These are phyloP conservation scores for Panurus biarmicus DNA, from an alignment of 2,113 vertebrate species.

Conservation along the genomic window DNA sequence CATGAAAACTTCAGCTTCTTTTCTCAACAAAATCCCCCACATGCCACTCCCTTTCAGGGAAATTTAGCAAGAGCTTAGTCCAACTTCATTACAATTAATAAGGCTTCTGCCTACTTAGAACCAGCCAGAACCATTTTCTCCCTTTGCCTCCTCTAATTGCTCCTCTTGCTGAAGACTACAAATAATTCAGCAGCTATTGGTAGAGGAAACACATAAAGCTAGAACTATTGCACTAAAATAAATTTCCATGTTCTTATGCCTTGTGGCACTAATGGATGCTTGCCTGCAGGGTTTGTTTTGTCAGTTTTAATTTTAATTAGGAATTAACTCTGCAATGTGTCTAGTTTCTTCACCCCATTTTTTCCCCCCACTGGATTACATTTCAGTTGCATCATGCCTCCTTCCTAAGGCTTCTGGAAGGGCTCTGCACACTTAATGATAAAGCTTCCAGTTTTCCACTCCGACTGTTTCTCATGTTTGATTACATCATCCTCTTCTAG, in stretches of 20 bases:
- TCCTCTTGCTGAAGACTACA: slow-evolving; percentile 10
- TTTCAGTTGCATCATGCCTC: background rate
- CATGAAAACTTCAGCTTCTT: background rate
- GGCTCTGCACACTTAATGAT: background rate
- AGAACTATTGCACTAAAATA: background rate
- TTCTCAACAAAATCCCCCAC: background rate
- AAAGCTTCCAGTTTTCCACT: background rate
- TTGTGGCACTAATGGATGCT: slow-evolving; percentile 29
- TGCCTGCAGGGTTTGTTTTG: slow-evolving; percentile 40
- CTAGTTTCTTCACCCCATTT: background rate
- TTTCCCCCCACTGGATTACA: background rate
- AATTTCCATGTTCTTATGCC: slow-evolving; percentile 34
- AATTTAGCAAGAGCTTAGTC: background rate
- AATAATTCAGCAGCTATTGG: slow-evolving; percentile 23
- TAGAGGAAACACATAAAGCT: slow-evolving; percentile 18
- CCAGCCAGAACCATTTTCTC: background rate
- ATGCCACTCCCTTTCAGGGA: background rate
- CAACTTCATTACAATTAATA: background rate
- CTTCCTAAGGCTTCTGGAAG: background rate
- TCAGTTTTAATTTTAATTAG: slow-evolving; percentile 52
- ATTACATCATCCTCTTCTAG: background rate
- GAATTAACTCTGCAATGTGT: slow-evolving; percentile 5
- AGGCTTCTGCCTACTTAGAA: background rate
- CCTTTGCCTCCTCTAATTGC: background rate
- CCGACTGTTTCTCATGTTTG: background rate